Base-by-base conservation (phyloP, 1,140 invertebrate species). In the Drosophila ambigua region DNA sequence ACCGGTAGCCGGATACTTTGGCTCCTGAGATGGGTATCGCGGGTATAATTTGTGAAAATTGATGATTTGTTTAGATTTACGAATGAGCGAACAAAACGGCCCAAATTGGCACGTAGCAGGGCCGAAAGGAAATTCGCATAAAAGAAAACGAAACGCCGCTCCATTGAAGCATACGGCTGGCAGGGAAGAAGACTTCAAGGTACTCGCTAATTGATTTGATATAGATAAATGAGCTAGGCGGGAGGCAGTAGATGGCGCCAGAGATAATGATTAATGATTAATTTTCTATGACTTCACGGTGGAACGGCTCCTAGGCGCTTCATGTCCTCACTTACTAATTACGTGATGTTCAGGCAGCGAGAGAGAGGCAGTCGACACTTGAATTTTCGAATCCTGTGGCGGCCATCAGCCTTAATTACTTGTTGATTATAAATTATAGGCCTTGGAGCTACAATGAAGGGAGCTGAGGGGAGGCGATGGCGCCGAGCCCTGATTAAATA, bases 41-140 rank as follows among this genome's bases (percentile, higher is more conserved):
- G 11, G 35, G 79, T 83, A 83, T 84, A 88, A 88, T 89, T 88
- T 88, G 84, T 89, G 79, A 88, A 88, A 88, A 88, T 89, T 88
- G 84, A 89, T 88, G 83, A 88, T 89, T 88, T 88, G 83, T 88
- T 88, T 88, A 88, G 83, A 89, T 88, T 88, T 89, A 88, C 83
- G 83, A 88, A 88, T 83, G 83, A 74, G 79, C 84, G 79, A 74
- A 77, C 83, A 89, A 89, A 88, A 79, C 79, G 83, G 77, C 62
- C 84, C 84, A 88, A 88, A 87, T 87, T 88, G 83, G 83, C 83
- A 87, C 75, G 83, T 83, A 82, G 75, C 69, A 61, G 71, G 75
- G 60, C 76, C 66, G 45, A 66, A 63, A 50, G 55, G 65, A 76
- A 48, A 78, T 26, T 31, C 71, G 23, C 28, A 48, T 52, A 74